These are phyloP conservation scores for Pecten maximus DNA, from an alignment of 2,888 invertebrate species.

Conservation along the genomic window DNA sequence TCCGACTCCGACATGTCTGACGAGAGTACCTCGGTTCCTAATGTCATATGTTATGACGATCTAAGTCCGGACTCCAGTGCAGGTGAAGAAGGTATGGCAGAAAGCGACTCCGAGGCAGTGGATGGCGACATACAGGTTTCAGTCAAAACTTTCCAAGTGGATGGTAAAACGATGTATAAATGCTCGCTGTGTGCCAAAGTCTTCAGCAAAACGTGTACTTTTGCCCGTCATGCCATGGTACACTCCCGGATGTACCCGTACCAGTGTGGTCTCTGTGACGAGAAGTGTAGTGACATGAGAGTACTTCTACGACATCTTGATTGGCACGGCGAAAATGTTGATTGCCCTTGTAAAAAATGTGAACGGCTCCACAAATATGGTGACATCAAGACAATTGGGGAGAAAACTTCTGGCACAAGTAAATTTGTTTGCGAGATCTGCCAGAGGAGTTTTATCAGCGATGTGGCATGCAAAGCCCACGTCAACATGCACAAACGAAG, in stretches of 20 bases:
- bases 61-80: slow-evolving; percentile 43
- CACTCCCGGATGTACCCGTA: slow-evolving; percentile 54
- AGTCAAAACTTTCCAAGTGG: slow-evolving; percentile 49
- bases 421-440: slow-evolving; percentile 64
- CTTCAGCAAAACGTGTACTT: slow-evolving; percentile 52
- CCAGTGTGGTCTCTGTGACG: slow-evolving; percentile 53
- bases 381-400: slow-evolving; percentile 35
- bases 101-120: background rate
- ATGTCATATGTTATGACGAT: background rate
- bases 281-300: slow-evolving; percentile 52
- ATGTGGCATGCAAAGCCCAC: slow-evolving; percentile 48
- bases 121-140: slow-evolving; percentile 52
- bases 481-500: slow-evolving; percentile 44
- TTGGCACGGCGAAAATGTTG: slow-evolving; percentile 51
- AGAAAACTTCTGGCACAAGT: slow-evolving; percentile 34
- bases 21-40: slow-evolving; percentile 8
- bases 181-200: slow-evolving; percentile 50
- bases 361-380: slow-evolving; percentile 48
- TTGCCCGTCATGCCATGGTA: slow-evolving; percentile 52
- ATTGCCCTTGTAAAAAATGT: slow-evolving; percentile 54
- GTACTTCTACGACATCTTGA: slow-evolving; percentile 51
- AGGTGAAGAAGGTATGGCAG: background rate
- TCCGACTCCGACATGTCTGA: background rate
- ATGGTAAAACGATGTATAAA: slow-evolving; percentile 54
- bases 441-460: slow-evolving; percentile 56